Evolutionary conservation across 2,888 invertebrate species (phyloP).

Genomic region (Nemurella pictetii): DNA sequence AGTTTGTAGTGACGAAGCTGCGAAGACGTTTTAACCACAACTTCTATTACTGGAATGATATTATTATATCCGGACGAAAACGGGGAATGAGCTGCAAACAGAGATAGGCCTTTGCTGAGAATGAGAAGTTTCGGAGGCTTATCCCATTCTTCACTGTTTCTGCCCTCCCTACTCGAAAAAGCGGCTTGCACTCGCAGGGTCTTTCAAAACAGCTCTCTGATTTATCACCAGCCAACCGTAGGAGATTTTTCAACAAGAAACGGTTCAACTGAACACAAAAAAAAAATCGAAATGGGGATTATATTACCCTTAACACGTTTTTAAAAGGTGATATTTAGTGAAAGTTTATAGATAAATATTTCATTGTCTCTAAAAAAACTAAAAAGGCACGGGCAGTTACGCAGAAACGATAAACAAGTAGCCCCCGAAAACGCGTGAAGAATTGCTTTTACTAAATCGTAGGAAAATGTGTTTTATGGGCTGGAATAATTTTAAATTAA

Average conservation of each 20-base stretch:
- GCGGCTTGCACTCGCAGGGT: not conserved
- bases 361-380: not conserved
- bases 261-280: not conserved
- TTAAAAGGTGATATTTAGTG: constrained; percentile 28
- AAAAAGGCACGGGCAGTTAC: not conserved
- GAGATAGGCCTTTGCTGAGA: not conserved
- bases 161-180: not conserved
- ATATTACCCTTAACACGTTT: constrained; percentile 26
- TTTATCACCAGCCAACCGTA: constrained; percentile 1
- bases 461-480: not conserved
- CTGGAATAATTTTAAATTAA: not conserved
- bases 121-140: not conserved
- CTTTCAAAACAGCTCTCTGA: constrained; percentile 21
- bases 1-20: not conserved
- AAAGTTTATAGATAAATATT: constrained; percentile 19
- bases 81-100: not conserved
- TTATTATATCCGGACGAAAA: not conserved
- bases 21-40: not conserved
- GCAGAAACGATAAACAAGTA: not conserved
- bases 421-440: not conserved
- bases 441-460: not conserved
- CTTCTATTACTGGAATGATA: not conserved
- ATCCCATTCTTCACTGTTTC: constrained; percentile 25
- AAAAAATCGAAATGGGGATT: constrained; percentile 11
- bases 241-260: not conserved